Evolutionary conservation across 2,888 invertebrate genomes (phyloP).

Genomic region (Leucophenga montana): DNA sequence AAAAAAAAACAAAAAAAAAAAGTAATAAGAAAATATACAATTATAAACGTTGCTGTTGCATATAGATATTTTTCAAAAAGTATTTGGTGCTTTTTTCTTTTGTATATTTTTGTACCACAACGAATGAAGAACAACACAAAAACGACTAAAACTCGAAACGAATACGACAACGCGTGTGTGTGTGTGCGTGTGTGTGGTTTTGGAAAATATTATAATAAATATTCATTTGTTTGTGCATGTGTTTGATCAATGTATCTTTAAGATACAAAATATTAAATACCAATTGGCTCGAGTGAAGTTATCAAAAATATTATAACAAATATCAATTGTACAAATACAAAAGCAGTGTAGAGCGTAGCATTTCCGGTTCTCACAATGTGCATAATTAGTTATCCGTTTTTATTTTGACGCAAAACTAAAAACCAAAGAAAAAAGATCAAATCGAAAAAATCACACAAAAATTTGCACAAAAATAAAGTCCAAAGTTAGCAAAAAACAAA

Average conservation of each 20-base stretch:
- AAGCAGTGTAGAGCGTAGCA: slow-evolving; percentile 34
- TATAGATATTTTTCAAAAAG: background rate
- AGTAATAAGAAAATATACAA: background rate
- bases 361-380: slow-evolving; percentile 51
- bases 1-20: no score
- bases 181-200: no score
- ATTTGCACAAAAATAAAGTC: slow-evolving; percentile 41
- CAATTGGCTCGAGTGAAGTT: slow-evolving; percentile 15
- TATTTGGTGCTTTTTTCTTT: background rate
- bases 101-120: slow-evolving; percentile 16
- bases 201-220: no score
- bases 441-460: slow-evolving; percentile 37
- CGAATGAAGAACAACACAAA: no score
- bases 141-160: slow-evolving; percentile 10
- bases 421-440: slow-evolving; percentile 44
- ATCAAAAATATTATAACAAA: background rate
- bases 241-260: no score
- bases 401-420: slow-evolving; percentile 42
- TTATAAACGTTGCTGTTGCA: background rate
- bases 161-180: slow-evolving; percentile 21
- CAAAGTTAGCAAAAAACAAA: slow-evolving; percentile 4
- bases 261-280: background rate
- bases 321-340: background rate
- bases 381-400: slow-evolving; percentile 36
- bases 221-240: no score